Conservation (phyloP, 2,113 vertebrate genomes). For the Myotis brandtii region DNA sequence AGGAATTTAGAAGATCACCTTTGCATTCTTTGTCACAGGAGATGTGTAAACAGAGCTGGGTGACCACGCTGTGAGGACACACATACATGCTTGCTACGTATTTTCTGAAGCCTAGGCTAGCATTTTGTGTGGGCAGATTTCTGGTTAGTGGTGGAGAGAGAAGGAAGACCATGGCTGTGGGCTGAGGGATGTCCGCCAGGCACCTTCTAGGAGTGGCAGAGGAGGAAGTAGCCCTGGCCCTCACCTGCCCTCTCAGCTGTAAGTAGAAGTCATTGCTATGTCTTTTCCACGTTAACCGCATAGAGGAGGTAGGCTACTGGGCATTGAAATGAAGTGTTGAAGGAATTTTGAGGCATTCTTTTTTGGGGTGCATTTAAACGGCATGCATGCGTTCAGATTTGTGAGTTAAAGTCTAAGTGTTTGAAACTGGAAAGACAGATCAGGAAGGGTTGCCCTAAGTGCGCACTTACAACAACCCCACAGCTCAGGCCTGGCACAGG, state of each 20-base stretch:
- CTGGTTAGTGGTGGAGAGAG: background rate
- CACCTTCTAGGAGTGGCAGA: background rate
- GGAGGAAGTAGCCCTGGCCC: background rate
- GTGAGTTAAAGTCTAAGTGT: background rate
- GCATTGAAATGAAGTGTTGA: background rate
- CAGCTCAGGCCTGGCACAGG: background rate
- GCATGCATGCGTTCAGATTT: background rate
- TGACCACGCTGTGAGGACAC: background rate
- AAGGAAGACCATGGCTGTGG: background rate
- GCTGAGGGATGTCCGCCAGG: background rate
- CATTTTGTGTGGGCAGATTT: background rate
- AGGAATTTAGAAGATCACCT: background rate
- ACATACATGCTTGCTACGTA: background rate
- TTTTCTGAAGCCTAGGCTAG: background rate
- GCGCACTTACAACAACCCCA: background rate
- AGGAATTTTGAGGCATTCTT: background rate
- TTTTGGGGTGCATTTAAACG: background rate
- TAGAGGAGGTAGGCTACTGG: background rate
- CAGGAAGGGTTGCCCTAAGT: background rate
- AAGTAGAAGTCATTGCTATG: background rate
- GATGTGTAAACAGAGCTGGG: background rate
- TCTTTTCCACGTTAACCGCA: background rate
- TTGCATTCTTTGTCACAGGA: background rate
- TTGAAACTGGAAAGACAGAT: background rate
- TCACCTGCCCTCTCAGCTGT: background rate